phyloP scores from a whole-genome alignment of 2,888 invertebrate genomes.

The Morpho helenor region DNA sequence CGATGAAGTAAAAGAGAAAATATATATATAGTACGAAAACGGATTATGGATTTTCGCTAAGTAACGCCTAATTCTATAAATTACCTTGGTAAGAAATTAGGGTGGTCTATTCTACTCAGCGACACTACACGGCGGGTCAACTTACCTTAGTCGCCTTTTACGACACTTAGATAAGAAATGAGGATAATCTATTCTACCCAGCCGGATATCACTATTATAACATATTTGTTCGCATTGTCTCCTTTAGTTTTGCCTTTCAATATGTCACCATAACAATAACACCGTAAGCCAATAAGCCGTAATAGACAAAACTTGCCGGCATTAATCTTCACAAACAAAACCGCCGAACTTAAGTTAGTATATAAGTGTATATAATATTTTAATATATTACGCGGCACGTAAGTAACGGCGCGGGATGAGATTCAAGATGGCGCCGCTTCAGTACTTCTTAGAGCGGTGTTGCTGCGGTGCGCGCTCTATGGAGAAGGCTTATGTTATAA shows the following conservation, averaged over 20 bases:
- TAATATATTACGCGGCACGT: slow-evolving; percentile 64
- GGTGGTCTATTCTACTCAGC: no score
- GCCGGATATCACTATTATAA: no score
- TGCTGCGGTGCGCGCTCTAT: slow-evolving; percentile 31
- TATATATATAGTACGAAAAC: no score
- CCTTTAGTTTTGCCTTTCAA: background rate
- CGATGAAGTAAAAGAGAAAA: no score
- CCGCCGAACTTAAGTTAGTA: slow-evolving; percentile 18
- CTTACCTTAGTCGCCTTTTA: no score
- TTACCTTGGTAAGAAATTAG: no score
- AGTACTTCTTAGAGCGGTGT: slow-evolving; percentile 67
- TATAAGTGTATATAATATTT: slow-evolving; percentile 39
- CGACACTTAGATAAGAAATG: no score
- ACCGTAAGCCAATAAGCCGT: background rate
- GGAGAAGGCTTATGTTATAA: slow-evolving; percentile 37
- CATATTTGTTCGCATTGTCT: background rate
- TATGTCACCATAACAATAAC: background rate
- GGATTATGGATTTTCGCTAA: no score
- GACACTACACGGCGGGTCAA: no score
- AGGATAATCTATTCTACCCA: no score
- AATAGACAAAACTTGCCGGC: slow-evolving; percentile 20
- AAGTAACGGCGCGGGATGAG: slow-evolving; percentile 60
- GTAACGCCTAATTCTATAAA: no score
- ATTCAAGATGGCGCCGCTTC: slow-evolving; percentile 70
- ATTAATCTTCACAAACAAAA: slow-evolving; percentile 24